These are phyloP conservation scores for Sebastes iracundus DNA, from an alignment of 2,797 vertebrate species.

Conservation along the genomic window DNA sequence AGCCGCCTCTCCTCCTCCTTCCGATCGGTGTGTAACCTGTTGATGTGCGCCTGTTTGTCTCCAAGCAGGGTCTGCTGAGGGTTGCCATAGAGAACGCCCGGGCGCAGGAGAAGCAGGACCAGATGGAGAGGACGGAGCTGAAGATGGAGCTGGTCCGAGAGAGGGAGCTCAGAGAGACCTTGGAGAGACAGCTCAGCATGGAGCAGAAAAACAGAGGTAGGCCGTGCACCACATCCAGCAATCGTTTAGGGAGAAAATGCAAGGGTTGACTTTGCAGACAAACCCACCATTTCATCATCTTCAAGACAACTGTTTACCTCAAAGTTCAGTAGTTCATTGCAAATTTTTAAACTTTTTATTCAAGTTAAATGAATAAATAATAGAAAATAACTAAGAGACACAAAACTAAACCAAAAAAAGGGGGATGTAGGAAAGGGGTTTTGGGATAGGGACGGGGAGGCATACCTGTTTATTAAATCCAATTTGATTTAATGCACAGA, in stretches of 20 bases:
- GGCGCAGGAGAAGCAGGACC: slow-evolving; percentile 98
- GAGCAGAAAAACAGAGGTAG: slow-evolving; percentile 98
- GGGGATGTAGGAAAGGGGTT: too few relatives aligned
- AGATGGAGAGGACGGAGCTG: slow-evolving; percentile 97
- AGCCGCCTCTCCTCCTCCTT: neutral
- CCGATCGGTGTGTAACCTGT: slow-evolving; percentile 71
- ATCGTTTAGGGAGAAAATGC: neutral
- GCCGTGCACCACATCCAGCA: neutral
- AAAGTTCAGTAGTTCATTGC: too few relatives aligned
- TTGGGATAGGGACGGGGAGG: too few relatives aligned
- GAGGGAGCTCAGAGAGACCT: slow-evolving; percentile 94
- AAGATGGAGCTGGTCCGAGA: slow-evolving; percentile 99
- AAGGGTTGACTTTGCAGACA: neutral
- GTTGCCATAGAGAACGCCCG: slow-evolving; percentile 98
- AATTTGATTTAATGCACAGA: neutral
- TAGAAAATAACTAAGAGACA: too few relatives aligned
- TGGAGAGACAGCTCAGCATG: slow-evolving; percentile 97
- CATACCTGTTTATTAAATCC: neutral
- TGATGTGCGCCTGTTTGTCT: slow-evolving; percentile 72
- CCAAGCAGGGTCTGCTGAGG: slow-evolving; percentile 95
- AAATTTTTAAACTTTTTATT: too few relatives aligned
- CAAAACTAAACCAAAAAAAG: too few relatives aligned
- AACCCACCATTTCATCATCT: too few relatives aligned
- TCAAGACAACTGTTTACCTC: too few relatives aligned
- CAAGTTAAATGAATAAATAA: too few relatives aligned